These are phyloP conservation scores for Hypanus sabinus DNA, from an alignment of 2,113 vertebrate species.

Conservation along the genomic window DNA sequence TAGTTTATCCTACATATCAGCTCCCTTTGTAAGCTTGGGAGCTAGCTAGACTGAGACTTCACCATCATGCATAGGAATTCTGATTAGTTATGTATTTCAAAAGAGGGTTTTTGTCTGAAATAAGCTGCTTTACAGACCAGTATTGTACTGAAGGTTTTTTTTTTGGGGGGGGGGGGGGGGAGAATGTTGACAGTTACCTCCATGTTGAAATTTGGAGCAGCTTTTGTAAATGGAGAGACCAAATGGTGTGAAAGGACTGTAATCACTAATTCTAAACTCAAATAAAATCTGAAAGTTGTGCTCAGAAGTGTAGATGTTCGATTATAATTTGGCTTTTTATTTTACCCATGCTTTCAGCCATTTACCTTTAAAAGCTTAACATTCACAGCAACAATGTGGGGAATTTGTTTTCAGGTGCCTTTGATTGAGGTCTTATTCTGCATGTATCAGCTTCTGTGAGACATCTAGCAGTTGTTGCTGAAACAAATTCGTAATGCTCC, in stretches of 20 bases:
- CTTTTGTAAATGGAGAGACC: constrained; percentile 32
- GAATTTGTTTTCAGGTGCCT: background rate
- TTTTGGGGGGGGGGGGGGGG: no score
- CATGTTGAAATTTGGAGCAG: background rate
- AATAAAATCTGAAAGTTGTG: constrained; percentile 33
- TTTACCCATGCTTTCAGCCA: background rate
- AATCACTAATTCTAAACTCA: constrained; percentile 28
- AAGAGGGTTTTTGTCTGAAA: background rate
- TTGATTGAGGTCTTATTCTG: background rate
- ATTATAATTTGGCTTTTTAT: background rate
- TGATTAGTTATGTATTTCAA: background rate
- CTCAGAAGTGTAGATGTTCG: background rate
- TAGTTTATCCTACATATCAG: background rate
- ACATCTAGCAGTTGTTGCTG: background rate
- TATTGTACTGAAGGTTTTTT: constrained; percentile 16
- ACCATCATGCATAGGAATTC: background rate
- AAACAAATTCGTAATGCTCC: background rate
- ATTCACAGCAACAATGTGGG: background rate
- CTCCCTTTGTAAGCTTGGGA: background rate
- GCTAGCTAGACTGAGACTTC: background rate
- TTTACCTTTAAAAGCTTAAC: background rate
- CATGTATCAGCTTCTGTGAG: background rate
- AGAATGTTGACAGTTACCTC: background rate
- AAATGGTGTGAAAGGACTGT: constrained; percentile 20
- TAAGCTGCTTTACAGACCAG: constrained; percentile 7